A percentile compares a stretch with the other conserved stretches of the same genome.
Evolutionary conservation across 2,797 vertebrate genomes (phyloP).

Genomic region (Argya squamiceps): DNA sequence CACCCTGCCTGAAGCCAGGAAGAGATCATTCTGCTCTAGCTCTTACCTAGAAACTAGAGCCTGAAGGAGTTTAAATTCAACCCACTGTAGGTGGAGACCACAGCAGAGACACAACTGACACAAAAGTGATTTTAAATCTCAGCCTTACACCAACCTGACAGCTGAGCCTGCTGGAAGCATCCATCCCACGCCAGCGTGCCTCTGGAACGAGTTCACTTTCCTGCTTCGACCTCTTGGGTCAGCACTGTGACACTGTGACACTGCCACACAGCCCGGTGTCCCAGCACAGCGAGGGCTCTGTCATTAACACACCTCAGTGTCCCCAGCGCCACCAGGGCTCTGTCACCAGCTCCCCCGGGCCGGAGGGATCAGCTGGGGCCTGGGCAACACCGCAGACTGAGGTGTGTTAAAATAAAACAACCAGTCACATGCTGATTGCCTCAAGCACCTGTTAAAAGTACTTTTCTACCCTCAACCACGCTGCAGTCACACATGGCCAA

Average conservation of each 20-base stretch:
- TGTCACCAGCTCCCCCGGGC: not conserved
- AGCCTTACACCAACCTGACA: not conserved
- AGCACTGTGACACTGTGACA: not conserved
- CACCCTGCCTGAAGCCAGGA: not conserved
- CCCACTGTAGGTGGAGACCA: not conserved
- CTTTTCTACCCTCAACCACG: not conserved
- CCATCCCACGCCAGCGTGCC: not conserved
- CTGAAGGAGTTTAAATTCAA: not conserved
- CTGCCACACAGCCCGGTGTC: not conserved
- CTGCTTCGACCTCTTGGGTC: not conserved
- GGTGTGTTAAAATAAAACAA: not conserved
- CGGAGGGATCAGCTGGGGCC: not conserved
- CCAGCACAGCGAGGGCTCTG: not conserved
- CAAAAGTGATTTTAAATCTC: not conserved
- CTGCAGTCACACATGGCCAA: not conserved
- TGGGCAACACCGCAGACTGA: accelerated
- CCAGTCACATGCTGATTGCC: not conserved
- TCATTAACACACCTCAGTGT: not conserved
- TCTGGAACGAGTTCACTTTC: not conserved
- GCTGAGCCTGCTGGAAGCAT: not conserved
- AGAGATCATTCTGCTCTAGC: not conserved
- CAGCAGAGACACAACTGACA: not conserved
- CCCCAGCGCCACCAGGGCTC: not conserved
- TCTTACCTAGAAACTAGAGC: not conserved
- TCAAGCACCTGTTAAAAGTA: not conserved